Percentiles rank a stretch among this genome's conserved stretches.
phyloP scores from a whole-genome alignment of 2,888 invertebrate genomes.

The Lysandra bellargus region DNA sequence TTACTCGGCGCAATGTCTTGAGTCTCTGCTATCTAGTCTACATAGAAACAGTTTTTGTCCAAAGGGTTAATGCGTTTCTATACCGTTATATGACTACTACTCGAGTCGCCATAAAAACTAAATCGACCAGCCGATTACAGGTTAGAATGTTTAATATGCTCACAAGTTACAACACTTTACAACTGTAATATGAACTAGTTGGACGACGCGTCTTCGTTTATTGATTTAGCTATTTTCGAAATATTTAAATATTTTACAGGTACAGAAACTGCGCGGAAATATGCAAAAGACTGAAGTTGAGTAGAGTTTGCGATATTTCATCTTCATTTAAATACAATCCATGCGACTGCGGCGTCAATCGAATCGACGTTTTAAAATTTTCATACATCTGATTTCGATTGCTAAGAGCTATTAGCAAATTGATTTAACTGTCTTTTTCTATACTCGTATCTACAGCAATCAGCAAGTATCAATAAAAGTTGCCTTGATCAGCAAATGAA shows the following conservation, averaged over 20 bases:
- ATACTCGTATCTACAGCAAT: no score
- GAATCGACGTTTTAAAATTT: no score
- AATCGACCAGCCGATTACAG: constrained; percentile 34
- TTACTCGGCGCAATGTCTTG: neutral
- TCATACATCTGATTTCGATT: no score
- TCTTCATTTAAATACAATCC: no score
- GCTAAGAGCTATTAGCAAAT: no score
- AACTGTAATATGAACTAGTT: constrained; percentile 20
- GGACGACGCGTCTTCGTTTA: neutral
- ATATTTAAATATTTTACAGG: neutral
- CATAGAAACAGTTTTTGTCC: constrained; percentile 5
- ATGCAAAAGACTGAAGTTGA: neutral
- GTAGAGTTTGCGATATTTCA: no score
- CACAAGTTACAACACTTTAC: constrained; percentile 11
- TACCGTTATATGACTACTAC: constrained; percentile 47
- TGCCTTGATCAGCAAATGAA: no score
- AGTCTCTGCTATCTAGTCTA: neutral
- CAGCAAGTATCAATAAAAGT: no score
- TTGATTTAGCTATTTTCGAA: neutral
- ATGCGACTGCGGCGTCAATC: no score
- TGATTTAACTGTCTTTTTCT: no score
- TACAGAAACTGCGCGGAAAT: neutral
- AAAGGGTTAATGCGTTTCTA: constrained; percentile 13
- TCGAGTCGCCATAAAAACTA: constrained; percentile 40
- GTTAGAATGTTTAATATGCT: neutral